These are phyloP conservation scores for Zophobas morio DNA, from an alignment of 1,140 invertebrate genomes.

Conservation along the genomic window DNA sequence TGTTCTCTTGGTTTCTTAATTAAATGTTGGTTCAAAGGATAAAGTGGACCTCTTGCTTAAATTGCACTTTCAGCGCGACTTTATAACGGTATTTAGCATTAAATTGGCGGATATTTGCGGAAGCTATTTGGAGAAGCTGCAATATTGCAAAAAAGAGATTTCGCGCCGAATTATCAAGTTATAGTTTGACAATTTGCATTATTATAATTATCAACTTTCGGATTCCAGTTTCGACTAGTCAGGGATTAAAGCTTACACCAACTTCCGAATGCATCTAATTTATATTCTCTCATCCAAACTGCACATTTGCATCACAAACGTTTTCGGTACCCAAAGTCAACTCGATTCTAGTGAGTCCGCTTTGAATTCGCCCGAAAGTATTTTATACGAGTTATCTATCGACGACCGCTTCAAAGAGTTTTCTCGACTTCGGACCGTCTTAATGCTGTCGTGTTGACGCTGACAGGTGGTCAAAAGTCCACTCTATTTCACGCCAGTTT, in stretches of 20 bases:
- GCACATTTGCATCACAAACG: conserved; percentile 4
- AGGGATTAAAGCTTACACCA: too few relatives aligned
- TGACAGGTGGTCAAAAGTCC: conserved; percentile 3
- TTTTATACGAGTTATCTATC: neutral
- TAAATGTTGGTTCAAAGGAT: conserved; percentile 45
- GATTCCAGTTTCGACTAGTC: too few relatives aligned
- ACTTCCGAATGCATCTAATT: neutral
- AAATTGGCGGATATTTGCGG: neutral
- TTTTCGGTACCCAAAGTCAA: neutral
- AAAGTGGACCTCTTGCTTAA: conserved; percentile 22
- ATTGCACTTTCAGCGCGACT: conserved; percentile 8
- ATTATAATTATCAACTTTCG: too few relatives aligned
- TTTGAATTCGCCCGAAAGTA: neutral
- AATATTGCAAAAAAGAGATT: too few relatives aligned
- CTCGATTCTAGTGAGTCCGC: neutral
- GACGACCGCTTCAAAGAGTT: neutral
- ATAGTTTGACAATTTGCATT: too few relatives aligned
- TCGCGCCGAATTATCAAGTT: too few relatives aligned
- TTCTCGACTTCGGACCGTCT: neutral
- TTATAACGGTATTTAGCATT: neutral
- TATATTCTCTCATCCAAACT: neutral
- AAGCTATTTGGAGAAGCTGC: neutral
- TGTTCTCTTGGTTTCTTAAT: conserved; percentile 46
- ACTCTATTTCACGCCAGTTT: neutral
- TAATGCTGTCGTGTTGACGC: conserved; percentile 6